These are phyloP conservation scores for Scyliorhinus canicula DNA, from an alignment of 2,797 vertebrate genomes.

Conservation along the genomic window DNA sequence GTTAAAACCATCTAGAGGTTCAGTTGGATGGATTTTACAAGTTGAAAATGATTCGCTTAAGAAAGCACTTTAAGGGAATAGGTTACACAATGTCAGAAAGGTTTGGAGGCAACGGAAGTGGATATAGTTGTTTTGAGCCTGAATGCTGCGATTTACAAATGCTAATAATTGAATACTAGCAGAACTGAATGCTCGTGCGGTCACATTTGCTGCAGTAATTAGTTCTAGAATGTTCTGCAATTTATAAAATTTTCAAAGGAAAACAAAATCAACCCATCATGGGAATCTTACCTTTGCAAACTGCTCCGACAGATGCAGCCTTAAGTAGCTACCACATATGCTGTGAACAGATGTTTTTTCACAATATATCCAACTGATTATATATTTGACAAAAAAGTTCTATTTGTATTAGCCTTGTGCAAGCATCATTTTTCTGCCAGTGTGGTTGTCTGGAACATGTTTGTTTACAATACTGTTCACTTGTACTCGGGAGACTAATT, in stretches of 20 bases:
- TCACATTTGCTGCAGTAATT: neutral
- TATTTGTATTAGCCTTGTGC: neutral
- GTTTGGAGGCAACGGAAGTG: neutral
- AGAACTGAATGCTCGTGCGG: neutral
- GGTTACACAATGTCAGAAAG: neutral
- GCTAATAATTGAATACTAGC: neutral
- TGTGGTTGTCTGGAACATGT: neutral
- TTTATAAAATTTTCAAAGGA: neutral
- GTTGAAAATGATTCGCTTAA: neutral
- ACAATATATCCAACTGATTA: neutral
- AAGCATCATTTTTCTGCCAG: neutral
- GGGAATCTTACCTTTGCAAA: constrained; percentile 4
- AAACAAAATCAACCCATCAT: neutral
- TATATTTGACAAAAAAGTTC: neutral
- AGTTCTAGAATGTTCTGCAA: too few relatives aligned
- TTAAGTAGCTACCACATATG: neutral
- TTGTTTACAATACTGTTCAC: neutral
- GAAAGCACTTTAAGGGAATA: neutral
- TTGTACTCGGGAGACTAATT: neutral
- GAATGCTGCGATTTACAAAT: neutral
- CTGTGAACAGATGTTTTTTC: neutral
- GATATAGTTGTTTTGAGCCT: neutral
- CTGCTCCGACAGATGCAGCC: neutral
- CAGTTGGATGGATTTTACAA: neutral
- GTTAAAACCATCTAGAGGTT: neutral